Percentiles rank a stretch among this genome's conserved stretches.
Evolutionary conservation across 2,888 invertebrate genomes (phyloP).

Genomic region (Tipula vernalis): DNA sequence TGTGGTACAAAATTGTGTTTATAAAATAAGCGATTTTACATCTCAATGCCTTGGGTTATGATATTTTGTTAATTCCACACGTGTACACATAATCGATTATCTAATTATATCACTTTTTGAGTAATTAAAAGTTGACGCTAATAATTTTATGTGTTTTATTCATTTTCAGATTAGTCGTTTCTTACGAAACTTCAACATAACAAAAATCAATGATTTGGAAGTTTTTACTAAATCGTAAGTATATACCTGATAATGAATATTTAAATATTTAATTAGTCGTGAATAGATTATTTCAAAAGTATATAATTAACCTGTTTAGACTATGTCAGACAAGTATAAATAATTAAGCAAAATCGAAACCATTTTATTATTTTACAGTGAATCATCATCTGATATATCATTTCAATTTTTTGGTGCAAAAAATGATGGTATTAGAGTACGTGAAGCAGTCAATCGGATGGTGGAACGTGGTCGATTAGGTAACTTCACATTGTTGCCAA

Average conservation of each 20-base stretch:
- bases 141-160: slow-evolving; percentile 15
- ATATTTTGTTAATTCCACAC: too few species aligned
- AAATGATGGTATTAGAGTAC: slow-evolving; percentile 31
- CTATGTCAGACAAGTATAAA: not conserved
- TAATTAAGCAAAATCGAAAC: not conserved
- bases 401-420: slow-evolving; percentile 38
- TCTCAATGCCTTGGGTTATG: too few species aligned
- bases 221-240: slow-evolving; percentile 58
- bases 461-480: slow-evolving; percentile 47
- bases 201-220: slow-evolving; percentile 48
- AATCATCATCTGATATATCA: slow-evolving; percentile 39
- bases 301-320: not conserved
- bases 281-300: not conserved
- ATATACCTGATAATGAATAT: not conserved
- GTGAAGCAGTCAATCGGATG: slow-evolving; percentile 42
- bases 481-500: slow-evolving; percentile 48
- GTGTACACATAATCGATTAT: too few species aligned
- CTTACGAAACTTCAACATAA: slow-evolving; percentile 50
- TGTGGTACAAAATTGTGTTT: too few species aligned
- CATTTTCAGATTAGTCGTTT: slow-evolving; percentile 49
- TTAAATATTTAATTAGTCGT: not conserved
- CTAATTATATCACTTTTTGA: too few species aligned
- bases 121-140: too few species aligned
- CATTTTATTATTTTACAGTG: slow-evolving; percentile 17
- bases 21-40: too few species aligned